phyloP scores from a whole-genome alignment of 2,888 invertebrate species.

The Cephus sareptanus region DNA sequence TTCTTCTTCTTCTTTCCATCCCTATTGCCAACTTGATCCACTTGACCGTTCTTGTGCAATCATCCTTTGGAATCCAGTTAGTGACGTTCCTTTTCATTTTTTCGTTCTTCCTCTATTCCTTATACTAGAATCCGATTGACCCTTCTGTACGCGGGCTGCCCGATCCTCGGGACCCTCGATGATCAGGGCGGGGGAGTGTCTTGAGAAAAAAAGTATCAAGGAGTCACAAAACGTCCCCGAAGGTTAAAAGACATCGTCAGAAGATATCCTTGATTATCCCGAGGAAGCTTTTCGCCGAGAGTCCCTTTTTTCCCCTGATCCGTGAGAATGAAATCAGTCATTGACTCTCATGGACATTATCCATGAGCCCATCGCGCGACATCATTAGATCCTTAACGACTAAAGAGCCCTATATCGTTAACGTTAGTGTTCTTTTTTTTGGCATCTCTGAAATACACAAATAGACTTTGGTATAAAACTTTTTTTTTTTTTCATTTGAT shows the following conservation, averaged over 20 bases:
- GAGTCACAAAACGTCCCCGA: neutral
- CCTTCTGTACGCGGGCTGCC: neutral
- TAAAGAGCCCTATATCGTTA: slow-evolving; percentile 43
- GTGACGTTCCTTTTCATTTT: neutral
- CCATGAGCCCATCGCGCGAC: slow-evolving; percentile 28
- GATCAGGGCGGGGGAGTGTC: neutral
- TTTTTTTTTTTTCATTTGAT: slow-evolving; percentile 46
- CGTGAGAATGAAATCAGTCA: neutral
- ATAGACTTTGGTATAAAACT: slow-evolving; percentile 73
- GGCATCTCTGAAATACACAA: slow-evolving; percentile 75
- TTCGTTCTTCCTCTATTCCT: neutral
- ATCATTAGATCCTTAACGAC: slow-evolving; percentile 39
- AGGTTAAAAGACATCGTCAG: neutral
- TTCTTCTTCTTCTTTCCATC: neutral
- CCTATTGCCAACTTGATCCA: slow-evolving; percentile 18
- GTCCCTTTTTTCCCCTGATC: neutral
- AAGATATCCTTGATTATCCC: neutral
- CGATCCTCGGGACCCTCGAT: neutral
- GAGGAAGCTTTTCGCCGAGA: neutral
- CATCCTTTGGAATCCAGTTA: slow-evolving; percentile 15
- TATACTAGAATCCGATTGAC: neutral
- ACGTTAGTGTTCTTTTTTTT: slow-evolving; percentile 64
- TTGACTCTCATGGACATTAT: slow-evolving; percentile 7
- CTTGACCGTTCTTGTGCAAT: slow-evolving; percentile 8
- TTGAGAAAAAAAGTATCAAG: neutral